These are phyloP conservation scores for Calameuta filiformis DNA, from an alignment of 2,888 invertebrate genomes.

Conservation along the genomic window DNA sequence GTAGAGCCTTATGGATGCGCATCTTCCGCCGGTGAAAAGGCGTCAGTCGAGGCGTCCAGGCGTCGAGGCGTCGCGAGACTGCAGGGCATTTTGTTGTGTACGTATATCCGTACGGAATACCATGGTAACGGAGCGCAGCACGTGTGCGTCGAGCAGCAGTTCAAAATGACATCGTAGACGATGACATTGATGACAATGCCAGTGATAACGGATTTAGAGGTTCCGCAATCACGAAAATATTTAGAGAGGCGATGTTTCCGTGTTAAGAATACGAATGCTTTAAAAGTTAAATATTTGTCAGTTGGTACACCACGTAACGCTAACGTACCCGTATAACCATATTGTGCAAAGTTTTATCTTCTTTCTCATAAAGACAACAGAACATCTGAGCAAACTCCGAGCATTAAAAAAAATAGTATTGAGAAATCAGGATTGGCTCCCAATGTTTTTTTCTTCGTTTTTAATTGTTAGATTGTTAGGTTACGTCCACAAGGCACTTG, in stretches of 20 bases:
- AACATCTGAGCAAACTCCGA: neutral
- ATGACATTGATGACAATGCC: neutral
- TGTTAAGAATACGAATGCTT: neutral
- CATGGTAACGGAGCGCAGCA: neutral
- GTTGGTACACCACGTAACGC: neutral
- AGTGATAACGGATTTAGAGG: neutral
- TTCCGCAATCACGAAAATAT: neutral
- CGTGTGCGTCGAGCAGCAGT: neutral
- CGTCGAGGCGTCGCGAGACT: neutral
- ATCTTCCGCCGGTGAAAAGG: neutral
- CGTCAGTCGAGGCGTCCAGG: neutral
- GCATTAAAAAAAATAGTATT: neutral
- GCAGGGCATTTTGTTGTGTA: neutral
- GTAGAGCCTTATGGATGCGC: neutral
- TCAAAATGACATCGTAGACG: neutral
- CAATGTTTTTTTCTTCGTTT: neutral
- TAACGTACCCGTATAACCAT: neutral
- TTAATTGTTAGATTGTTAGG: neutral
- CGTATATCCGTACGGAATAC: neutral
- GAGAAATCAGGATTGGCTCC: neutral
- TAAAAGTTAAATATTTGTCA: neutral
- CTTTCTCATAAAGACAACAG: neutral
- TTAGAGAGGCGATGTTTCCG: neutral
- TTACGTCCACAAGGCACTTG: neutral
- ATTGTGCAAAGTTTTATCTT: neutral